Conservation (phyloP, 2,113 vertebrate species). For the Pseudopipra pipra region DNA sequence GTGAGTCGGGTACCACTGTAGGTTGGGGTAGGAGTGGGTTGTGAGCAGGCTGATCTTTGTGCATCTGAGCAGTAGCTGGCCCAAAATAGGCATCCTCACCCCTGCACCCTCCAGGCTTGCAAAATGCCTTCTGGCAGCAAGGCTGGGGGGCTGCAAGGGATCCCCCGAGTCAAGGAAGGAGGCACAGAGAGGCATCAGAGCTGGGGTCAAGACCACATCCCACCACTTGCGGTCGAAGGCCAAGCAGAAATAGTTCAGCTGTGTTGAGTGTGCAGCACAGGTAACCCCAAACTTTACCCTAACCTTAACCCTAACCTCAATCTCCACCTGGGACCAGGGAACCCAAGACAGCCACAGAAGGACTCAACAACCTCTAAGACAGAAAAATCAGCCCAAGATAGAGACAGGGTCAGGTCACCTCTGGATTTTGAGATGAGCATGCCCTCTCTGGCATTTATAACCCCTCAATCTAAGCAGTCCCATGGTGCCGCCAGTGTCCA, state of each 20-base stretch:
- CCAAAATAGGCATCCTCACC: background rate
- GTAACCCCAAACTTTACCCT: background rate
- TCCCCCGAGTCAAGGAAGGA: background rate
- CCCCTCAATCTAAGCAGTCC: background rate
- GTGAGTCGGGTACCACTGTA: accelerated
- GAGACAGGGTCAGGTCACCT: background rate
- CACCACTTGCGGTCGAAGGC: accelerated
- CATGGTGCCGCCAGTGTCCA: background rate
- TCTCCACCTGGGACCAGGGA: background rate
- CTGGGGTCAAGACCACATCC: accelerated
- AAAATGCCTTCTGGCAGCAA: background rate
- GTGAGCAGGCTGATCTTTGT: background rate
- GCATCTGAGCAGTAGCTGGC: background rate
- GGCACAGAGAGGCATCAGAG: accelerated
- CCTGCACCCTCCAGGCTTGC: background rate
- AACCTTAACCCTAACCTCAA: background rate
- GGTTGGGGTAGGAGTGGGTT: accelerated
- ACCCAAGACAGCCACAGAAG: background rate
- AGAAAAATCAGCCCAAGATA: background rate
- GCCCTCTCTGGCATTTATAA: background rate
- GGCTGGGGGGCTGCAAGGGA: background rate
- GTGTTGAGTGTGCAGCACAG: background rate
- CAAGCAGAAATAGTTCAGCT: background rate
- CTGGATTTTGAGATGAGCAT: background rate
- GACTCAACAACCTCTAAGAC: background rate